phyloP scores from a whole-genome alignment of 53 echinoderm and acorn worm species.

The Astropecten irregularis region DNA sequence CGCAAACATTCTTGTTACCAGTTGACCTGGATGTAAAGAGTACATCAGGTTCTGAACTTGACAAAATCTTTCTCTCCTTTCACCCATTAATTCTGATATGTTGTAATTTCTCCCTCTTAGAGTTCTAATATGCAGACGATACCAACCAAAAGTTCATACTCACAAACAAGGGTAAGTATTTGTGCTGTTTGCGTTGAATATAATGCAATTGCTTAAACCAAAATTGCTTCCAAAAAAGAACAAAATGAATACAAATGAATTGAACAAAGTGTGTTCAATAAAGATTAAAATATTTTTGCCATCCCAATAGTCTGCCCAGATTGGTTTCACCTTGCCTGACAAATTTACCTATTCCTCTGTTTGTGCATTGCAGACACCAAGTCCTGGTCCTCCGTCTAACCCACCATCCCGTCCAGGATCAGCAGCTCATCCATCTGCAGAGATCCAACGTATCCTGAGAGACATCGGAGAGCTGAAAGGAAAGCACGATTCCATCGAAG shows the following conservation, averaged over 20 bases:
- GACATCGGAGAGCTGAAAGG: slow-evolving; percentile 90
- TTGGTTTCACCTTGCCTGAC: no score
- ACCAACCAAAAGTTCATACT: slow-evolving; percentile 67
- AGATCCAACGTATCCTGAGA: slow-evolving; percentile 77
- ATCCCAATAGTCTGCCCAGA: no score
- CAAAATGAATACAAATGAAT: no score
- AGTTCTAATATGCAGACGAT: slow-evolving; percentile 71
- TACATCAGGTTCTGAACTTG: no score
- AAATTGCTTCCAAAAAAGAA: no score
- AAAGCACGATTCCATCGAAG: slow-evolving; percentile 69
- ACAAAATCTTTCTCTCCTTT: no score
- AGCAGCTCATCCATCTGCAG: slow-evolving; percentile 53
- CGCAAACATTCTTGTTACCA: no score
- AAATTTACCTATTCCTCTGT: neutral
- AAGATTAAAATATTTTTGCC: no score
- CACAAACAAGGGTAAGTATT: slow-evolving; percentile 86
- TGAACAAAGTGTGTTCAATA: no score
- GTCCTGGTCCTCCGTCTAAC: slow-evolving; percentile 60
- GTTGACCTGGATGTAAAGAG: no score
- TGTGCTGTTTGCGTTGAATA: no score
- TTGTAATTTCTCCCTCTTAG: slow-evolving; percentile 36
- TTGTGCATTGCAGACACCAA: slow-evolving; percentile 52
- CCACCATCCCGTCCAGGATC: slow-evolving; percentile 64
- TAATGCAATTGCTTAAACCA: no score
- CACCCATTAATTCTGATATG: neutral